phyloP scores from a whole-genome alignment of 2,113 vertebrate species.

The Taurulus bubalis region DNA sequence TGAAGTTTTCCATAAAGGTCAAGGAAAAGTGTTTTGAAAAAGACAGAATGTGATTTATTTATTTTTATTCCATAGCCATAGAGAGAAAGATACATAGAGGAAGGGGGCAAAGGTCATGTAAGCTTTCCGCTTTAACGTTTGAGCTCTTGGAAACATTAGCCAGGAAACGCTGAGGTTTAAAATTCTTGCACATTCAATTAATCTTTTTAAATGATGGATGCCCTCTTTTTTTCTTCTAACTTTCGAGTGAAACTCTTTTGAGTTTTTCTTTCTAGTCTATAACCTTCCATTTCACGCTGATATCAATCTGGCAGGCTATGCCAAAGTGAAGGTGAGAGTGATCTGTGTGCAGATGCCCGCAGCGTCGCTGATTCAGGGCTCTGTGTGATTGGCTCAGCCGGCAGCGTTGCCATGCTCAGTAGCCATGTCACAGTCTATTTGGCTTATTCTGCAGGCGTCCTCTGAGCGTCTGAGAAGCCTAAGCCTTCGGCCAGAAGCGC shows the following conservation, averaged over 20 bases:
- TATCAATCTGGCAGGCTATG: conserved; percentile 41
- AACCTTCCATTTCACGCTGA: conserved; percentile 43
- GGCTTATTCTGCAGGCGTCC: conserved; percentile 54
- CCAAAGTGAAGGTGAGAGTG: conserved; percentile 51
- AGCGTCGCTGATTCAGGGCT: conserved; percentile 33
- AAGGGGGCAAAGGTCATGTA: not conserved
- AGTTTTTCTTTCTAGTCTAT: conserved; percentile 23
- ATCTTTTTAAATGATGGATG: conserved; percentile 7
- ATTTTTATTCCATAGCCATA: not conserved
- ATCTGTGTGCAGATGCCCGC: conserved; percentile 64
- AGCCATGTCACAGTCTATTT: conserved; percentile 57
- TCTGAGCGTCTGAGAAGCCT: conserved; percentile 56
- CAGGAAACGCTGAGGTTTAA: not conserved
- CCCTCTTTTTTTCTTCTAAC: not conserved
- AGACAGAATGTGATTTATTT: too few relatives aligned
- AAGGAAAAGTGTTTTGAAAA: too few relatives aligned
- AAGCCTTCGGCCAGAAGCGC: conserved; percentile 22
- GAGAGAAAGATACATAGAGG: not conserved
- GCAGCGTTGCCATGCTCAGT: conserved; percentile 49
- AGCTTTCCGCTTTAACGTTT: not conserved
- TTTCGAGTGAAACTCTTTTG: conserved; percentile 16
- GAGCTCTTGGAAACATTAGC: not conserved
- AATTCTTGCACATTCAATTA: not conserved
- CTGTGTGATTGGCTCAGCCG: conserved; percentile 60
- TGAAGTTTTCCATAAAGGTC: too few relatives aligned